Percentiles rank a stretch among this genome's conserved stretches.
Conservation (phyloP, 2,113 vertebrate genomes). For the Rhadina sibilatrix region DNA sequence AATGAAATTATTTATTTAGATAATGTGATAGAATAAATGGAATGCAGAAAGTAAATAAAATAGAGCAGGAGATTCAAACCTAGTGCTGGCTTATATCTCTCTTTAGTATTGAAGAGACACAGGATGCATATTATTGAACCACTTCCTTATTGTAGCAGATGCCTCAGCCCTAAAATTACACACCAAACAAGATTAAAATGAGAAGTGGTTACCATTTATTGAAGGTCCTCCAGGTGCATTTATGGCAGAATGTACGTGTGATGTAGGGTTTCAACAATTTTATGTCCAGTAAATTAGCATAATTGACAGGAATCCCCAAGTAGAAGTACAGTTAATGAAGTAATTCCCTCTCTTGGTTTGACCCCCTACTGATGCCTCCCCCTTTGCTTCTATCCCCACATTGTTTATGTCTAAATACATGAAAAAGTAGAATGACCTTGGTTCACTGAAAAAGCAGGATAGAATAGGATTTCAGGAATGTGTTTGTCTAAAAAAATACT, state of each 20-base stretch:
- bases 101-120: not conserved
- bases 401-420: not conserved
- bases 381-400: too few species aligned
- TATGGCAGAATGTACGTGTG: fast-evolving
- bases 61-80: not conserved
- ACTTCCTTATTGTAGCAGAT: not conserved
- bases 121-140: not conserved
- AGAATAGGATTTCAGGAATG: not conserved
- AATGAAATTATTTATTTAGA: slow-evolving; percentile 26
- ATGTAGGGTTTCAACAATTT: not conserved
- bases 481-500: not conserved
- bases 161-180: not conserved
- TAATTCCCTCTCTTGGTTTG: not conserved
- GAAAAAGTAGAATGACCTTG: not conserved
- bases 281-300: not conserved
- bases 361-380: fast-evolving
- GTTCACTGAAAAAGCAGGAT: not conserved
- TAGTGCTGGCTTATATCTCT: not conserved
- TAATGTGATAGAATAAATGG: not conserved
- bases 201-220: not conserved
- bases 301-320: not conserved
- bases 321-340: not conserved
- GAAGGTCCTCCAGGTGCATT: not conserved
- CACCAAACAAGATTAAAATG: not conserved
- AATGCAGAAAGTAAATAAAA: slow-evolving; percentile 22